Evolutionary conservation across 2,888 invertebrate species (phyloP), one percentile per base, ranked within the genome.

Genomic region (Netelia inedita): DNA sequence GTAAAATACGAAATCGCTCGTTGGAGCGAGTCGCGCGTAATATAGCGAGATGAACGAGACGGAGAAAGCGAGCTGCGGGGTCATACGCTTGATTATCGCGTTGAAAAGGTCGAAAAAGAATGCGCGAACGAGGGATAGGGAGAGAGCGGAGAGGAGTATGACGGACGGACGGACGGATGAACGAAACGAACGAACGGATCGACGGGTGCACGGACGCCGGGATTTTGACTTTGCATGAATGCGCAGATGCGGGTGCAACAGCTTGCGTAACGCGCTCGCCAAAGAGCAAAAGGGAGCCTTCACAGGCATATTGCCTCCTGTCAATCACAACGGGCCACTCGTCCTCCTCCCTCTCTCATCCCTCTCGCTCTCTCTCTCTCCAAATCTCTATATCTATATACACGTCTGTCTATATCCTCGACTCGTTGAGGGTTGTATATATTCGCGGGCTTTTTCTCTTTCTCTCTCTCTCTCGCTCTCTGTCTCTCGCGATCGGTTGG

Each of bases 171-270:
- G 87, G 86, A 87, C 87, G 88, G 81, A 88, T 83, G 89, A 86
- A 87, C 87, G 88, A 85, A 87, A 88, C 79, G 85, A 73, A 82
- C 66, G 72, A 66, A 86, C 85, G 83, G 86, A 89, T 82, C 79
- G 85, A 85, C 85, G 79, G 83, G 68, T 73, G 81, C 89, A 89
- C 88, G 90, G 90, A 89, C 88, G 85, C 72, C 66, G 89, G 86
- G 79, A 43, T 79, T 90, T 93, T 90, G 93, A 93, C 92, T 93
- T 92, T 93, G 93, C 93, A 93, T 93, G 93, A 93, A 92, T 92
- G 93, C 93, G 93, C 93, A 93, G 93, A 93, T 93, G 93, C 93
- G 93, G 93, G 92, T 93, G 93, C 93, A 93, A 93, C 93, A 93
- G 93, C 93, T 93, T 93, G 93, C 93, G 93, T 92, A 93, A 93